Conservation (phyloP, 1,140 invertebrate genomes). For the Delia radicum region DNA sequence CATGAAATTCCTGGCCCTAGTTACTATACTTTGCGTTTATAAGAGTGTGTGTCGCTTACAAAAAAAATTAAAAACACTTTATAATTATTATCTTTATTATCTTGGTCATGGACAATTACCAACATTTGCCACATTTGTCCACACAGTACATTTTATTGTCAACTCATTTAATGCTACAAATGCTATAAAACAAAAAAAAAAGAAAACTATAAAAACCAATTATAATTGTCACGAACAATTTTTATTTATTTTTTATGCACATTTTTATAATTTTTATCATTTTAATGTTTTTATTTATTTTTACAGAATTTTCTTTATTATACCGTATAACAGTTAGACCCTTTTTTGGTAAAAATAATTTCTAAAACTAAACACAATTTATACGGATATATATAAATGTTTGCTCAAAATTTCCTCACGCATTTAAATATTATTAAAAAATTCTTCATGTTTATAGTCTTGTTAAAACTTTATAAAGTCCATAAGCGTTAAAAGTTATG, state of each 20-base stretch:
- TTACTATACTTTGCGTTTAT: neutral
- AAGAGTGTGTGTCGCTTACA: neutral
- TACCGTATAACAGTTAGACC: too few relatives aligned
- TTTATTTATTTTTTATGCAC: neutral
- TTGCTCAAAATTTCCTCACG: too few relatives aligned
- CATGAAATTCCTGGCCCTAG: too few relatives aligned
- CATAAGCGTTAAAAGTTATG: too few relatives aligned
- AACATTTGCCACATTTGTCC: neutral
- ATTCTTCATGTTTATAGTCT: too few relatives aligned
- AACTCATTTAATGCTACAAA: neutral
- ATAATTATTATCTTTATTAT: slow-evolving; percentile 2
- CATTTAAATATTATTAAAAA: too few relatives aligned
- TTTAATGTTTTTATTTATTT: neutral
- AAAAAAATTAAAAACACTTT: neutral
- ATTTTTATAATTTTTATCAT: neutral
- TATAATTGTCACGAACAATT: neutral
- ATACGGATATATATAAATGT: too few relatives aligned
- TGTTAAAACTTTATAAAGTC: too few relatives aligned
- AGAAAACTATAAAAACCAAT: too few relatives aligned
- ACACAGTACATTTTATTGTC: neutral
- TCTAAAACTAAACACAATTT: too few relatives aligned
- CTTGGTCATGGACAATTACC: neutral
- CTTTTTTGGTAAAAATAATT: too few relatives aligned
- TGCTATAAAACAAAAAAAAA: too few relatives aligned
- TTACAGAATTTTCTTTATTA: neutral